These are phyloP conservation scores for Chloropsis hardwickii DNA, from an alignment of 2,113 vertebrate species.

Conservation along the genomic window DNA sequence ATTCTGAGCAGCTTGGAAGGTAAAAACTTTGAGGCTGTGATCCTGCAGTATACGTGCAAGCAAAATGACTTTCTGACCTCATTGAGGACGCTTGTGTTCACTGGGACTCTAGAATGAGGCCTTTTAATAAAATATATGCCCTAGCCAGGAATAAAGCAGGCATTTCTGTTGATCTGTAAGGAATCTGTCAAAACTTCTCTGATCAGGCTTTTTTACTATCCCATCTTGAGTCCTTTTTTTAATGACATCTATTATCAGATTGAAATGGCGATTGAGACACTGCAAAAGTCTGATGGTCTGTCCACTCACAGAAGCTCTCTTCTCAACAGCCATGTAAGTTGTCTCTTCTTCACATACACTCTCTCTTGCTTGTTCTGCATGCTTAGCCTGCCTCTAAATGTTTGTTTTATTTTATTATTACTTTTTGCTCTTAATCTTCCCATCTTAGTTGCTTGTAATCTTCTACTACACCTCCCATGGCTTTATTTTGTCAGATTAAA, in stretches of 20 bases:
- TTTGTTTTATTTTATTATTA: constrained; percentile 74
- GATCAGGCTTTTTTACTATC: constrained; percentile 81
- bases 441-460: constrained; percentile 64
- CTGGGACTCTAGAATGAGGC: neutral
- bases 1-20: neutral
- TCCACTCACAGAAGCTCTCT: constrained; percentile 87
- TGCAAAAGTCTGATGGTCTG: constrained; percentile 87
- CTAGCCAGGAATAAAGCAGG: constrained; percentile 42
- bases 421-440: constrained; percentile 71
- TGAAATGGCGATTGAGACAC: constrained; percentile 89
- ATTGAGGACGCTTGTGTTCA: neutral
- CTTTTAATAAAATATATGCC: constrained; percentile 14
- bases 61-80: neutral
- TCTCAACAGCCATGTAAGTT: constrained; percentile 89
- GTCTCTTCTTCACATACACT: constrained; percentile 77
- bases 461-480: constrained; percentile 52
- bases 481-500: constrained; percentile 55
- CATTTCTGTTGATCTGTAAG: constrained; percentile 64
- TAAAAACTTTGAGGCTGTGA: neutral
- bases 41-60: neutral
- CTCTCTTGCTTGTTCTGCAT: constrained; percentile 80
- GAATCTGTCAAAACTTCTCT: constrained; percentile 77
- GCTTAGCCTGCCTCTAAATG: constrained; percentile 76
- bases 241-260: constrained; percentile 90
- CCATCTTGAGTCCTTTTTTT: constrained; percentile 85